Evolutionary conservation across 2,113 vertebrate species (phyloP).

Genomic region (Xenopus tropicalis): UCB_Xtro_10.0 CM004447.2:127375501-127376000

Average conservation of each 20-base stretch:
- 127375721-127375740: conserved; percentile 31
- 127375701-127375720: conserved; percentile 17
- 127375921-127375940: no score
- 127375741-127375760: conserved; percentile 2
- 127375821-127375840: no score
- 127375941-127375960: no score
- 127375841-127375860: no score
- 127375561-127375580: conserved; percentile 35
- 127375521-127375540: conserved; percentile 31
- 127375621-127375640: conserved; percentile 6
- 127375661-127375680: conserved; percentile 8
- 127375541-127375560: conserved; percentile 43
- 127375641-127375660: conserved; percentile 1
- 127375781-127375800: neutral
- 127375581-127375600: conserved; percentile 31
- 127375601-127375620: neutral
- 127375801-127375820: neutral
- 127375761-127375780: conserved; percentile 22
- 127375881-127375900: no score
- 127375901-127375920: no score
- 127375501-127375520: conserved; percentile 9
- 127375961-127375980: no score
- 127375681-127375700: conserved; percentile 20
- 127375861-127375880: no score
- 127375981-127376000: no score